phyloP scores from a whole-genome alignment of 2,113 vertebrate genomes.

The Percopsis transmontana region DNA sequence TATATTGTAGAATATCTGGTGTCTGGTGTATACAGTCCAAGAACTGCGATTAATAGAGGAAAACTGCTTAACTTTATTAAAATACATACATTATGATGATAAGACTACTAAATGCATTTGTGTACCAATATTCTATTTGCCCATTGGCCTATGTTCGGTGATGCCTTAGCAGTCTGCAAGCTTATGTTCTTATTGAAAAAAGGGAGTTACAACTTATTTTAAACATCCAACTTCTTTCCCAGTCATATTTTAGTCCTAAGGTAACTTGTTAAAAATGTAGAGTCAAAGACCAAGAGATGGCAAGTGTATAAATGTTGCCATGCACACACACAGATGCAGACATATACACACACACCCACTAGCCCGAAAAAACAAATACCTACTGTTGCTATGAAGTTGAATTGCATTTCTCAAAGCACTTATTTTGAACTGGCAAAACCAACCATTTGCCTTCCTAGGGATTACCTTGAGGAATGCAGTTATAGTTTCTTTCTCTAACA shows the following conservation, averaged over 20 bases:
- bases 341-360: slow-evolving; percentile 64
- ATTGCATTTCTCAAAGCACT: slow-evolving; percentile 95
- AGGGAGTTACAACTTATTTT: slow-evolving; percentile 41
- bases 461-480: slow-evolving; percentile 97
- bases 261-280: slow-evolving; percentile 53
- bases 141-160: too few species aligned
- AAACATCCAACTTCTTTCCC: slow-evolving; percentile 35
- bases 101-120: too few species aligned
- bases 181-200: slow-evolving; percentile 11
- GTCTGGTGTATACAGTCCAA: too few species aligned
- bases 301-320: slow-evolving; percentile 36
- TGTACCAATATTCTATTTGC: too few species aligned
- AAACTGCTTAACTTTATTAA: too few species aligned
- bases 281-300: slow-evolving; percentile 45
- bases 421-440: slow-evolving; percentile 83
- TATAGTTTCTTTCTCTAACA: slow-evolving; percentile 91
- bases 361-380: slow-evolving; percentile 91
- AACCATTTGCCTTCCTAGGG: slow-evolving; percentile 87
- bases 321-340: slow-evolving; percentile 28
- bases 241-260: slow-evolving; percentile 56
- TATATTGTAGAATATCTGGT: too few species aligned
- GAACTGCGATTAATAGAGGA: too few species aligned
- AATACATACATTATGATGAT: too few species aligned
- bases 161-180: too few species aligned
- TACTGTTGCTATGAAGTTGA: slow-evolving; percentile 92